Conservation (phyloP, 2,797 vertebrate genomes). For the Darevskia mixta region DNA sequence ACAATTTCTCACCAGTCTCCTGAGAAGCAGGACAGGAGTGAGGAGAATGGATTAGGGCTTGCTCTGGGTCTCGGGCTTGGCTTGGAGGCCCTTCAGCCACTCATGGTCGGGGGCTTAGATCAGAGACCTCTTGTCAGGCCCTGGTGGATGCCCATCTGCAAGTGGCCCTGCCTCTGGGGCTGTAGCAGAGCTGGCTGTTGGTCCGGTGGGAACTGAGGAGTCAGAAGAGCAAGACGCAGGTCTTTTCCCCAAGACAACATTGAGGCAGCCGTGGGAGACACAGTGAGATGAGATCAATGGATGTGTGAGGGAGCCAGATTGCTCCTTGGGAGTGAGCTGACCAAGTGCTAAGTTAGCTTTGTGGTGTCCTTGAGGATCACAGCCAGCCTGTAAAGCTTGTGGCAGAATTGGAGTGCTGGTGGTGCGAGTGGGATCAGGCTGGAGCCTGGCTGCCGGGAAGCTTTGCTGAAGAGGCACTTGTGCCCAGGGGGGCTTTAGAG, state of each 20-base stretch:
- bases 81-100: not conserved
- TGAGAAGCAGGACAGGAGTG: not conserved
- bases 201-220: not conserved
- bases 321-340: not conserved
- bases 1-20: not conserved
- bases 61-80: not conserved
- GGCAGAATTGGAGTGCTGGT: too few relatives aligned
- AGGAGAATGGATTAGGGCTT: too few relatives aligned
- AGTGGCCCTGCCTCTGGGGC: not conserved
- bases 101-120: not conserved
- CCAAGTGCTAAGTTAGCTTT: not conserved
- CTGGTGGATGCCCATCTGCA: not conserved
- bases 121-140: not conserved
- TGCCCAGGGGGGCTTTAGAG: too few relatives aligned
- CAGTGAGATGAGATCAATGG: not conserved
- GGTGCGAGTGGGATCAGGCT: too few relatives aligned
- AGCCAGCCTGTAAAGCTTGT: too few relatives aligned
- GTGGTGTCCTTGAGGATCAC: not conserved
- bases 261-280: not conserved
- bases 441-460: too few relatives aligned
- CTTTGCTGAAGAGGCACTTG: too few relatives aligned
- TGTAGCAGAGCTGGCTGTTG: not conserved
- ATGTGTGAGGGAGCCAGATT: not conserved
- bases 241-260: not conserved
- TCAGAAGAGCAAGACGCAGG: too few relatives aligned